Evolutionary conservation across 1,140 invertebrate genomes (phyloP), one percentile per base, ranked within the genome.

Genomic region (Bombus haemorrhoidalis): DNA sequence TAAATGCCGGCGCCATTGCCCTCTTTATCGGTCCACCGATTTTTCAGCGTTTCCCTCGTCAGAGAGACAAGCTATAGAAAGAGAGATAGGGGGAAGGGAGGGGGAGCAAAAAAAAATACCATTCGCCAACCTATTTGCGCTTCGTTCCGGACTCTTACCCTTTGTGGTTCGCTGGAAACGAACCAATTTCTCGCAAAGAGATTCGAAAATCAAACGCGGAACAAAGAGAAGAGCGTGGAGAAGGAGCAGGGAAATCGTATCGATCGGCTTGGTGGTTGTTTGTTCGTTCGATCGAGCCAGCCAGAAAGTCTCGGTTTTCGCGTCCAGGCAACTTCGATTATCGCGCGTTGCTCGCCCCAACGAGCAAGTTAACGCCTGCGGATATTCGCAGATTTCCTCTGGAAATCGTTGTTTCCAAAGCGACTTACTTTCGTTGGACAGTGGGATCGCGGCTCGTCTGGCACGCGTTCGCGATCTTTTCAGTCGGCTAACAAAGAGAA

Each of bases 401-500:
- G 43, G 73, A 75, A 53, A 75, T 75, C 47, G 9, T 53, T 32
- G 18, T 53, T 25, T 57, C 47, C 22, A 6, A 1, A 13, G n/a
- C 47, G 32, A 57, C 43, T 75, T 57, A 37, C 41, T 47, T 47
- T 39, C 25, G 69, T 39, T 41, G 34, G 68, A 9, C 43, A 5
- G 13, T 22, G 25, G 37, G 3, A 13, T 37, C 10, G 12, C 18
- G 18, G 47, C 47, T 53, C 18, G 47, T 53, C 18, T 22, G 47
- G 18, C 47, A 53, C 47, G 47, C 47, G 47, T 8, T 66, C 62
- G 13, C n/a, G 4, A 15, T 32, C 66, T 10, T 6, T 28, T 28
- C 64, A 53, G 76, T 28, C 57, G 57, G 59, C 41, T 43, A 64
- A 81, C 74, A 87, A 66, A 77, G 73, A 74, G 85, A 75, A 76